phyloP scores from a whole-genome alignment of 1,140 invertebrate genomes.

The Gerris buenoi region DNA sequence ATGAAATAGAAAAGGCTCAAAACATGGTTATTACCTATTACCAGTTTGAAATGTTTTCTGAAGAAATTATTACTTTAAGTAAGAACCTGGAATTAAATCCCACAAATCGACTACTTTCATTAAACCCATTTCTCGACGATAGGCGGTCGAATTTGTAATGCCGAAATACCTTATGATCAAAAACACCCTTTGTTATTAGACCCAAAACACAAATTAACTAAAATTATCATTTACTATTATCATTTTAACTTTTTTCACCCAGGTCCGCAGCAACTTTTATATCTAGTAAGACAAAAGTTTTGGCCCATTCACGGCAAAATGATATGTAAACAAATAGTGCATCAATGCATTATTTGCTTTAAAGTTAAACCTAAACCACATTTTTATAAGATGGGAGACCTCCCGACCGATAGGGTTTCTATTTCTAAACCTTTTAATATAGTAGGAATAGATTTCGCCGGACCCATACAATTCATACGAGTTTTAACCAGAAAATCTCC shows the following conservation, averaged over 20 bases:
- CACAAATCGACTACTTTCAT: not conserved
- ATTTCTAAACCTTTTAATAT: not conserved
- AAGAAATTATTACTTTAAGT: not conserved
- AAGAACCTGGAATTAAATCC: not conserved
- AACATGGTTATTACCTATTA: not conserved
- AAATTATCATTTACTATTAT: not conserved
- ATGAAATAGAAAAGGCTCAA: not conserved
- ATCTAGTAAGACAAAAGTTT: not conserved
- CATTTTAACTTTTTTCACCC: not conserved
- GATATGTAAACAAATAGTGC: not conserved
- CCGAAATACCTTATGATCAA: not conserved
- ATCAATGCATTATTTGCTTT: not conserved
- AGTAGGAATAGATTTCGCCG: not conserved
- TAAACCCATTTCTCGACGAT: not conserved
- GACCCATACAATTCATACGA: not conserved
- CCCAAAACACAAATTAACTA: not conserved
- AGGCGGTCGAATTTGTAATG: not conserved
- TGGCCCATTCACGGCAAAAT: not conserved
- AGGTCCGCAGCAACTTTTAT: not conserved
- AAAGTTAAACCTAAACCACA: not conserved
- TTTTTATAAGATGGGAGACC: not conserved
- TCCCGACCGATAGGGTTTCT: not conserved
- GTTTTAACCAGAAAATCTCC: not conserved
- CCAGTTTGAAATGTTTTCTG: not conserved
- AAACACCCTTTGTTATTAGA: not conserved